Conservation (phyloP, 1,140 invertebrate genomes). For the Rhopalosiphum padi region DNA sequence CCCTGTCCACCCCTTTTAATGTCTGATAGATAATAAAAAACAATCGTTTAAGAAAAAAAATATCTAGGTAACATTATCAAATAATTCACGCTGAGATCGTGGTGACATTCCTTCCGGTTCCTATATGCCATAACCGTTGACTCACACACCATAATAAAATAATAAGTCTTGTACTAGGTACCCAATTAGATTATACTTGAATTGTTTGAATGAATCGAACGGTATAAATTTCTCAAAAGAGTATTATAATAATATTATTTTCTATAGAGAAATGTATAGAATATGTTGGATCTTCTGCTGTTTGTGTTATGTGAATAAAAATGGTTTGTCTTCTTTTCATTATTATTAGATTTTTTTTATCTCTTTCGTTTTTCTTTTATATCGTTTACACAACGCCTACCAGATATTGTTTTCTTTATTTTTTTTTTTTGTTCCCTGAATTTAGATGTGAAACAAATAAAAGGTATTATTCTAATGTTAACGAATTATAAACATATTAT, state of each 20-base stretch:
- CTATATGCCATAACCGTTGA: neutral
- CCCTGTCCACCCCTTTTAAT: neutral
- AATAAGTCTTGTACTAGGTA: neutral
- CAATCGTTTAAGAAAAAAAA: neutral
- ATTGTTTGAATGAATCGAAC: slow-evolving; percentile 27
- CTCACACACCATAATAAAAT: neutral
- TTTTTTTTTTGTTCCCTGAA: neutral
- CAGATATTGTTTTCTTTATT: neutral
- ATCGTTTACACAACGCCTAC: neutral
- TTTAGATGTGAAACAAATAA: neutral
- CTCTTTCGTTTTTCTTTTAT: slow-evolving; percentile 1
- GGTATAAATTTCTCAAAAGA: neutral
- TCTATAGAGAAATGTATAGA: neutral
- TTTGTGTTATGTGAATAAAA: slow-evolving; percentile 34
- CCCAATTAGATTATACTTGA: neutral
- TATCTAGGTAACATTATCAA: neutral
- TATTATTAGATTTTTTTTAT: neutral
- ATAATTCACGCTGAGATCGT: slow-evolving; percentile 5
- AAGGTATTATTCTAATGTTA: neutral
- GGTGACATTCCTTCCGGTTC: slow-evolving; percentile 18
- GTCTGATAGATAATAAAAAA: neutral
- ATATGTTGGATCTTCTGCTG: neutral
- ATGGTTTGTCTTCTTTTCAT: neutral
- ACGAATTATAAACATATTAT: neutral
- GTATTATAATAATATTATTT: neutral